phyloP scores from a whole-genome alignment of 2,113 vertebrate genomes.

The Hipposideros armiger region DNA sequence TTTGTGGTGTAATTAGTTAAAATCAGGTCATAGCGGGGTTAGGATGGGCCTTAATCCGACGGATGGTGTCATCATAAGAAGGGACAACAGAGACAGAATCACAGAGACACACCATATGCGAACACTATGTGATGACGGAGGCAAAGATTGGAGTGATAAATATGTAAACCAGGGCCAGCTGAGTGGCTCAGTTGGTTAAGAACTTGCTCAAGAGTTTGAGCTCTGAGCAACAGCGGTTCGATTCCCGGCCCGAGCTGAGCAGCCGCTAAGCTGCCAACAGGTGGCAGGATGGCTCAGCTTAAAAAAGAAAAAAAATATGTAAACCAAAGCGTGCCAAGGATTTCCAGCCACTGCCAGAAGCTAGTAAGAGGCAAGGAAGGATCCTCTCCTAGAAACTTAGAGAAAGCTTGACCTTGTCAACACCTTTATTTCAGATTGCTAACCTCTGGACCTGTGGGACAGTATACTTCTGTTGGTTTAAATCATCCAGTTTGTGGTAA shows the following conservation, averaged over 20 bases:
- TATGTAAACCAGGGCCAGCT: neutral
- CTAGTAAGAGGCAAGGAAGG: neutral
- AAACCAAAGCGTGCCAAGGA: neutral
- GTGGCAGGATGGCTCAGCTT: too few relatives aligned
- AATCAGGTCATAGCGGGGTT: neutral
- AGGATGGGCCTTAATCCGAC: neutral
- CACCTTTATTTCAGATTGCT: neutral
- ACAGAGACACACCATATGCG: neutral
- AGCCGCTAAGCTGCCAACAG: too few relatives aligned
- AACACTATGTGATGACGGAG: neutral
- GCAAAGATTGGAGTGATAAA: neutral
- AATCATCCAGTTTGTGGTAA: neutral
- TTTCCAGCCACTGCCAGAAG: neutral
- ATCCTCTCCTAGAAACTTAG: neutral
- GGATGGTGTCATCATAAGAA: neutral
- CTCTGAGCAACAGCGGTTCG: too few relatives aligned
- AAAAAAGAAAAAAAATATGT: neutral
- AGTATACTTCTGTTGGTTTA: neutral
- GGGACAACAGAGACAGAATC: neutral
- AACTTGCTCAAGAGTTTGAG: too few relatives aligned
- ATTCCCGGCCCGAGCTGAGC: too few relatives aligned
- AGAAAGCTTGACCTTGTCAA: neutral
- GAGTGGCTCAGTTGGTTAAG: too few relatives aligned
- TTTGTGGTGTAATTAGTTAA: neutral
- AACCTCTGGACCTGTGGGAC: neutral